These are phyloP conservation scores for Sciurus carolinensis DNA, from an alignment of 2,797 vertebrate genomes.

Conservation along the genomic window DNA sequence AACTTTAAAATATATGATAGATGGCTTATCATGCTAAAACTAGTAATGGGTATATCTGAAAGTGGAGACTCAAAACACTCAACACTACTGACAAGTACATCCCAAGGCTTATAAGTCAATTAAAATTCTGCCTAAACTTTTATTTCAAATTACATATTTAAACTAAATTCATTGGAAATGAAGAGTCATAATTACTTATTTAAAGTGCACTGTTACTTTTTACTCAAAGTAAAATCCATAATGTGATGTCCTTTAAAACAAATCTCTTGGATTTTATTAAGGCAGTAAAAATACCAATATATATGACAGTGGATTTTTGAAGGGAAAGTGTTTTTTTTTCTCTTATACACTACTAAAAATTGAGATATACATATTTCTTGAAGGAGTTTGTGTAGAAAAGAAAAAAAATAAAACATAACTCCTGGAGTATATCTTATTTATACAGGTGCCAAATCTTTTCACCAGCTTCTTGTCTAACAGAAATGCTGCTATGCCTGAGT, in stretches of 20 bases:
- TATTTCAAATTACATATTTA: constrained; percentile 72
- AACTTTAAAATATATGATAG: constrained; percentile 54
- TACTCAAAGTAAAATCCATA: constrained; percentile 65
- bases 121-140: constrained; percentile 71
- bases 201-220: constrained; percentile 60
- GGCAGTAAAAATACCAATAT: constrained; percentile 50
- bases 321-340: neutral
- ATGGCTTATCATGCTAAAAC: constrained; percentile 60
- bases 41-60: constrained; percentile 16
- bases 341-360: constrained; percentile 37
- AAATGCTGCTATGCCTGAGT: constrained; percentile 33
- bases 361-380: constrained; percentile 62
- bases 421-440: constrained; percentile 70
- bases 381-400: constrained; percentile 59
- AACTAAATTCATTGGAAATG: constrained; percentile 73
- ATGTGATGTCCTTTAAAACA: constrained; percentile 25
- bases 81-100: constrained; percentile 28
- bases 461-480: constrained; percentile 4
- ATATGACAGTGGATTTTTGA: constrained; percentile 50
- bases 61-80: constrained; percentile 24
- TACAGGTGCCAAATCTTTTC: constrained; percentile 55
- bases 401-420: constrained; percentile 3
- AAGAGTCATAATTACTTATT: constrained; percentile 69
- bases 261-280: constrained; percentile 65
- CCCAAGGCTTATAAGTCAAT: constrained; percentile 66